phyloP scores from a whole-genome alignment of 2,888 invertebrate genomes.

The Tetragnatha montana region DNA sequence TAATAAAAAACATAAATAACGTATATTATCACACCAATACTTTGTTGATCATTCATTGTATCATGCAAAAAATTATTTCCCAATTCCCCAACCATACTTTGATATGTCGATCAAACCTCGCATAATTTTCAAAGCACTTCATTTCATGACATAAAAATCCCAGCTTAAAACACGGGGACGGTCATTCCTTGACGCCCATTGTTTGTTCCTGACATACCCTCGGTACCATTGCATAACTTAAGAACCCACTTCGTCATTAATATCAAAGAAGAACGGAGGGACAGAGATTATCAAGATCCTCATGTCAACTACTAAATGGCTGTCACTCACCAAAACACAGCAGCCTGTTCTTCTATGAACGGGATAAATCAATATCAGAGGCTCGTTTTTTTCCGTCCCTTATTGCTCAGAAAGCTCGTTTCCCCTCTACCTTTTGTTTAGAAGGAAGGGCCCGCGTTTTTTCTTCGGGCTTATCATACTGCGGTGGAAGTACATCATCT shows the following conservation, averaged over 20 bases:
- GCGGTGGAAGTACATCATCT: conserved; percentile 45
- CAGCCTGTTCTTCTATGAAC: conserved; percentile 1
- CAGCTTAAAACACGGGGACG: background rate
- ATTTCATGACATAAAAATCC: too few relatives aligned
- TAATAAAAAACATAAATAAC: too few relatives aligned
- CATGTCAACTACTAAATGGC: conserved; percentile 19
- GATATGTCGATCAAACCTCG: too few relatives aligned
- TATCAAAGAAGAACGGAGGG: background rate
- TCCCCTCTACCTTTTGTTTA: background rate
- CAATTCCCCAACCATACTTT: too few relatives aligned
- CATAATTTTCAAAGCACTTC: too few relatives aligned
- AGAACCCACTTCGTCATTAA: conserved; percentile 1
- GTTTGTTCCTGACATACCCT: background rate
- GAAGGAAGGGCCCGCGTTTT: background rate
- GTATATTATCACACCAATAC: too few relatives aligned
- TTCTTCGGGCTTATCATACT: conserved; percentile 20
- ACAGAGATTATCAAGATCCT: conserved; percentile 25
- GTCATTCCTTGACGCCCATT: background rate
- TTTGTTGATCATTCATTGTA: too few relatives aligned
- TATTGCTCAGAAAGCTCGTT: background rate
- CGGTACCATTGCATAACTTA: background rate
- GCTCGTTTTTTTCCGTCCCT: conserved; percentile 15
- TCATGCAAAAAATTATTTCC: too few relatives aligned
- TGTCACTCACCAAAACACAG: conserved; percentile 25
- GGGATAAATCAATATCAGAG: conserved; percentile 30